Evolutionary conservation across 2,888 invertebrate genomes (phyloP), one percentile per base, ranked within the genome.

Genomic region (Tipula unca): DNA sequence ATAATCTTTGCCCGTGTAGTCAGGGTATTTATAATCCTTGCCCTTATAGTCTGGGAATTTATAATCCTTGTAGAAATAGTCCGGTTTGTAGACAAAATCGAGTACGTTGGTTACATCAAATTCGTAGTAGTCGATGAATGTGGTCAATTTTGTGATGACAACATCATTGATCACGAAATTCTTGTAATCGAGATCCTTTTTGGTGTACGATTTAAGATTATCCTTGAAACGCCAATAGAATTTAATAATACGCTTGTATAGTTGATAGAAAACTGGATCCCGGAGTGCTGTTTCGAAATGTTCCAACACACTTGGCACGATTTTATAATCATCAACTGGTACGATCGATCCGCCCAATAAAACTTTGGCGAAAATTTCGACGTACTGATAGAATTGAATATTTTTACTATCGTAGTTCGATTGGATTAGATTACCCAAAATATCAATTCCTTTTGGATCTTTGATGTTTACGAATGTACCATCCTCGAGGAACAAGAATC

Each of bases 221-320:
- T 90, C 89, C 84, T 84, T 84, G 36, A 84, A 84, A 89, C 94
- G 94, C 91, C 94, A 93, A 85, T 93, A 92, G 88, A 92, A 90
- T 88, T 94, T 92, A 87, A 92, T 91, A 86, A 92, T 89, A 20
- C 93, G 93, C 89, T 94, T 94, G 89, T 93, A 94, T 84, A 95
- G 90, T 88, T 93, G 93, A 89, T 93, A 96, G 92, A 95, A 95
- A 17, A 94, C 92, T 10, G 95, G 95, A 89, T 96, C 96, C 86
- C 95, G 94, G 85, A 95, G 90, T 84, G 94, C 93, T 13, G 95
- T 94, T 87, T 93, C 93, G 89, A 93, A 94, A 86, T 92, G 91
- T 89, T 95, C 93, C 86, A 95, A 90, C 2, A 93, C 92, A 14
- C 88, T 89, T 14, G 90, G 90, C 36, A 90, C 87, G 3, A 87